Base-by-base conservation (phyloP, 2,113 vertebrate genomes). In the Brachyhypopomus occidentalis region DNA sequence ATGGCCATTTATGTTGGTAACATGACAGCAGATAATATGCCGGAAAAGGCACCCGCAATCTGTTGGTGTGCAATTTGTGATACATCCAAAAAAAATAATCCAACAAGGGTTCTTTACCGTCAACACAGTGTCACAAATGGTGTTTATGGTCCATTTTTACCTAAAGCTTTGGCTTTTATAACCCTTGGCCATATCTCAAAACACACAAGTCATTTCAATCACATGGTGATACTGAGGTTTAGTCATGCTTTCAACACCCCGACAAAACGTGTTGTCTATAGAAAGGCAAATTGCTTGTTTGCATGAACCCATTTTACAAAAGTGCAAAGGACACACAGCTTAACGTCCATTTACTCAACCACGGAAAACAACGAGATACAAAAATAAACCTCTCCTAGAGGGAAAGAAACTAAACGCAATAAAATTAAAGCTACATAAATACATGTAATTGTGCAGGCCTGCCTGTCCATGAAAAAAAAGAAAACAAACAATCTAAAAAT, bases 401-500 rank as follows among this genome's bases (percentile, higher is more conserved):
- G 16, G 56, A 59, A 22, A 58, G 59, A 23, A 72, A 77, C 72
- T 30, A 75, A 56, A 72, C 36, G 36, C 58, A 70, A 72, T 82
- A 72, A 59, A 84, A 82, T 74, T 74, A 84, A 82, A 84, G 80
- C 72, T 77, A 86, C 86, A 92, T 92, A 94, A 94, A 92, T 93
- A 88, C 89, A 82, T 89, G 78, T 83, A 87, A 81, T 82, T 90
- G 83, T 90, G 89, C 93, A 94, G 93, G 91, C 92, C 92, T 92
- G 93, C 92, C 92, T 93, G 91, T 89, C 91, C 84, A 92, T 86
- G 92, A 81, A 88, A 89, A 81, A 88, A 89, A 89, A 89, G 17
- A 70, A 86, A 14, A 48, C 78, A 34, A 87, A 30, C 55, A 63
- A 34, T 59, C 56, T 77, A 79, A 83, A 55, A 77, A 84, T 79